Conservation (phyloP, 2,888 invertebrate genomes). For the Acleris cristana region DNA sequence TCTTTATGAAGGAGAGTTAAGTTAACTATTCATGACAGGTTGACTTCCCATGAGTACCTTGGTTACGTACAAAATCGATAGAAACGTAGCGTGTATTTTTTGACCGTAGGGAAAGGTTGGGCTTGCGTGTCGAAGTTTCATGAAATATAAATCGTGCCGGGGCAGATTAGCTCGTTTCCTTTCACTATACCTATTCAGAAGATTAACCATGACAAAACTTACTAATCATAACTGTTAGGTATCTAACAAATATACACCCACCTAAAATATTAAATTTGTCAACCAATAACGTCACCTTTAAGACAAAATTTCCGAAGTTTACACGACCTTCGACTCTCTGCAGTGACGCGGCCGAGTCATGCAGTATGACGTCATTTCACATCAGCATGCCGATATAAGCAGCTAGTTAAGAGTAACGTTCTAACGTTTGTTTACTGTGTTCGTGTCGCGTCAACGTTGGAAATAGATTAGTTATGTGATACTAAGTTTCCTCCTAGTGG, state of each 20-base stretch:
- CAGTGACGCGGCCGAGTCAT: slow-evolving; percentile 55
- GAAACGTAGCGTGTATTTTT: slow-evolving; percentile 47
- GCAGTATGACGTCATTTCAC: slow-evolving; percentile 57
- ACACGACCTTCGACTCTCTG: slow-evolving; percentile 65
- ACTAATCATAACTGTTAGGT: background rate
- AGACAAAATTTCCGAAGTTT: slow-evolving; percentile 63
- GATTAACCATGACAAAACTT: background rate
- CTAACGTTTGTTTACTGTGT: slow-evolving; percentile 20
- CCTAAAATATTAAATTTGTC: slow-evolving; percentile 22
- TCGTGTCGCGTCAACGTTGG: slow-evolving; percentile 28
- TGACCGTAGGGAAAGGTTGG: slow-evolving; percentile 43
- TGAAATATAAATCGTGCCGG: slow-evolving; percentile 33
- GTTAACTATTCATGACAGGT: slow-evolving; percentile 4
- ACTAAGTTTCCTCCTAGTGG: slow-evolving; percentile 28
- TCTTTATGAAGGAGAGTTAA: background rate
- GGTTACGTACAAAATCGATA: slow-evolving; percentile 50
- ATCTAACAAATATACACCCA: slow-evolving; percentile 14
- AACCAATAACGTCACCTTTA: slow-evolving; percentile 51
- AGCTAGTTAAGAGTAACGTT: slow-evolving; percentile 20
- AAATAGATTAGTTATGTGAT: slow-evolving; percentile 33
- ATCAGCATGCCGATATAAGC: slow-evolving; percentile 36
- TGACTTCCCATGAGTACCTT: slow-evolving; percentile 1
- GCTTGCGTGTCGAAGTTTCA: slow-evolving; percentile 43
- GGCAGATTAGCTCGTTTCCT: background rate
- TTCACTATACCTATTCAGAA: too few species aligned